phyloP scores from a whole-genome alignment of 2,888 invertebrate genomes.

The Drosophila melanosoma region DNA sequence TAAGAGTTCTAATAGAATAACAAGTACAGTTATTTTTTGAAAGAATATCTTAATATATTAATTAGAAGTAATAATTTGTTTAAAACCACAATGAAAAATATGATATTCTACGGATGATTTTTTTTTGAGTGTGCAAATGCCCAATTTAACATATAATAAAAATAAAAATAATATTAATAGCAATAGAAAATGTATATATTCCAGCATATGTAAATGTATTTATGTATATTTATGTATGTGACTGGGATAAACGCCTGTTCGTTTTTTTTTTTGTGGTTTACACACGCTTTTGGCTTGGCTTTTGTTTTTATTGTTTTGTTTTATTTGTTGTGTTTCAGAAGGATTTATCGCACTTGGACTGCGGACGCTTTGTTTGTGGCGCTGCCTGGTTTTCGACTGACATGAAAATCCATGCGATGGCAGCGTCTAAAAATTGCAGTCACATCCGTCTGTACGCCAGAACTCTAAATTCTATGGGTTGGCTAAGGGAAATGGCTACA shows the following conservation, averaged over 20 bases:
- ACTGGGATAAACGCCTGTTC: conserved; percentile 35
- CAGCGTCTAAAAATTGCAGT: conserved; percentile 71
- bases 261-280: conserved; percentile 26
- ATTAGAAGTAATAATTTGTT: not conserved
- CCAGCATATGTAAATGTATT: conserved; percentile 3
- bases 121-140: not conserved
- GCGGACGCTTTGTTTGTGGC: conserved; percentile 75
- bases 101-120: not conserved
- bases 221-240: conserved; percentile 15
- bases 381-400: conserved; percentile 53
- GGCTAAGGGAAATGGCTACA: not conserved
- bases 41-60: not conserved
- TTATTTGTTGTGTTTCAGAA: conserved; percentile 60
- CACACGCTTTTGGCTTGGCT: conserved; percentile 44
- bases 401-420: conserved; percentile 73
- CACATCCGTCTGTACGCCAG: conserved; percentile 68
- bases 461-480: not conserved
- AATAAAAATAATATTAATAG: conserved; percentile 16
- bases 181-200: conserved; percentile 9
- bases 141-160: conserved; percentile 29
- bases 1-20: not conserved
- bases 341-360: conserved; percentile 77
- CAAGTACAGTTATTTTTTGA: not conserved
- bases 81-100: not conserved
- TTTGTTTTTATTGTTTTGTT: conserved; percentile 39